Evolutionary conservation across 2,113 vertebrate genomes (phyloP).

Genomic region (Pungitius pungitius): DNA sequence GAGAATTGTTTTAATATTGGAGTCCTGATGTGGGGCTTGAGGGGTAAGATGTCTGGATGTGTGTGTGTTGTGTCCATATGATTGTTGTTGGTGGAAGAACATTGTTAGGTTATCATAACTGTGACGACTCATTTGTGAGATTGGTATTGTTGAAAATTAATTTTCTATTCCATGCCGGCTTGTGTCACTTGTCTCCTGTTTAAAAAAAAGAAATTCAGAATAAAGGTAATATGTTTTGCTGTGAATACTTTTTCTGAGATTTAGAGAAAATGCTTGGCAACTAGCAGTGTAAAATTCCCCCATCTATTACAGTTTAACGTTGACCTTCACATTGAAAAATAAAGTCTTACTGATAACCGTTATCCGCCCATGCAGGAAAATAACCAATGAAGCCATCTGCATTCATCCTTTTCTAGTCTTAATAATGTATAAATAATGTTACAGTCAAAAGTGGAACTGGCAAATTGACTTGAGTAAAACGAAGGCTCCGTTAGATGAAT

Average conservation of each 20-base stretch:
- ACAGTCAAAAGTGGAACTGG: too few relatives aligned
- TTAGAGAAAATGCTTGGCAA: neutral
- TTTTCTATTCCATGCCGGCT: neutral
- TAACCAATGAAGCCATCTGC: too few relatives aligned
- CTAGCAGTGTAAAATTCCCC: neutral
- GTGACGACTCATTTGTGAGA: neutral
- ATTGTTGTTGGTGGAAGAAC: conserved; percentile 12
- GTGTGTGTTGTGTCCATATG: conserved; percentile 35
- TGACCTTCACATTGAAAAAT: too few relatives aligned
- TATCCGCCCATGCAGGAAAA: too few relatives aligned
- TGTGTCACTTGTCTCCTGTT: neutral
- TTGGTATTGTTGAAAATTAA: neutral
- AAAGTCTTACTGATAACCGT: too few relatives aligned
- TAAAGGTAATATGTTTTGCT: neutral
- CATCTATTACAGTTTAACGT: too few relatives aligned
- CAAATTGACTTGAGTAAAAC: too few relatives aligned
- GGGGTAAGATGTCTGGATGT: neutral
- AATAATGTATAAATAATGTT: too few relatives aligned
- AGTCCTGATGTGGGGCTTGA: conserved; percentile 44
- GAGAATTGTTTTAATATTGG: conserved; percentile 77
- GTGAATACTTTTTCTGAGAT: neutral
- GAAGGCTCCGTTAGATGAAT: too few relatives aligned
- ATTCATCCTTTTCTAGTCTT: too few relatives aligned
- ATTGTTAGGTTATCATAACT: neutral
- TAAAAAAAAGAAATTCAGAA: neutral